phyloP scores from a whole-genome alignment of 2,113 vertebrate genomes.

The Lophochroa leadbeateri region DNA sequence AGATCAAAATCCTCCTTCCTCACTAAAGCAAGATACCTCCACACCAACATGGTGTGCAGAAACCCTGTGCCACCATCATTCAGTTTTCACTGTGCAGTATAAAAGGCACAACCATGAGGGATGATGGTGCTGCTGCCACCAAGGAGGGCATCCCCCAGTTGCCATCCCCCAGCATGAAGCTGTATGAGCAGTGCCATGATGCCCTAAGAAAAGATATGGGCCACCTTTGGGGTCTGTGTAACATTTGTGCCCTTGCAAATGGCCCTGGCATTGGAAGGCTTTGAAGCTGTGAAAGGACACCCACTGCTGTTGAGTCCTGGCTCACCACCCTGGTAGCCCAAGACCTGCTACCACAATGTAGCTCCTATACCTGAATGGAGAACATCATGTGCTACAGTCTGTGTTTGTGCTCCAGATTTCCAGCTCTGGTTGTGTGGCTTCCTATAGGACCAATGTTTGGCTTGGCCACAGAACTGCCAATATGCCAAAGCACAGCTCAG shows the following conservation, averaged over 20 bases:
- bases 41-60: not conserved
- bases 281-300: not conserved
- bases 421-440: not conserved
- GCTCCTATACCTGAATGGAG: not conserved
- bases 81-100: not conserved
- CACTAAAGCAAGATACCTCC: not conserved
- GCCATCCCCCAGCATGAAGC: not conserved
- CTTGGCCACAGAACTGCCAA: not conserved
- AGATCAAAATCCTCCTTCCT: conserved; percentile 5
- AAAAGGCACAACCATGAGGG: not conserved
- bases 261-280: not conserved
- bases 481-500: not conserved
- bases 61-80: too few species aligned
- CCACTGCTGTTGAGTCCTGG: not conserved
- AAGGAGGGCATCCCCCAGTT: not conserved
- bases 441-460: not conserved
- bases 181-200: too few species aligned
- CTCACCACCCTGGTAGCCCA: not conserved
- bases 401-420: not conserved
- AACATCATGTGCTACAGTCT: not conserved
- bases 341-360: not conserved
- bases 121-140: not conserved
- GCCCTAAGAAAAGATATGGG: not conserved
- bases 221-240: not conserved
- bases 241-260: not conserved